Evolutionary conservation across 2,113 vertebrate genomes (phyloP).

Genomic region (Euleptes europaea): DNA sequence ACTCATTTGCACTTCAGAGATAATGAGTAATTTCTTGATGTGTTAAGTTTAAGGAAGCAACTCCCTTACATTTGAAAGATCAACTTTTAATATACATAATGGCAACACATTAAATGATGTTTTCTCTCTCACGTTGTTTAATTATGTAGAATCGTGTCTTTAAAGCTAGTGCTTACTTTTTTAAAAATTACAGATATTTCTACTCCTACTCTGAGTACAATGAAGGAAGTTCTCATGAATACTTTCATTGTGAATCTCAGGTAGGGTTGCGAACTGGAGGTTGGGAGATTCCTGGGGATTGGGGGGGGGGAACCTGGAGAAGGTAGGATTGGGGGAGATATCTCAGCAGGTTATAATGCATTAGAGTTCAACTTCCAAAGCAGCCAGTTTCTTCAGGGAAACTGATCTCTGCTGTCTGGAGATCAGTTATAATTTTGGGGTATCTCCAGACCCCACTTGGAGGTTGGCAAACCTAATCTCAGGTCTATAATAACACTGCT

Average conservation of each 20-base stretch:
- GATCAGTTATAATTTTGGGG: no score
- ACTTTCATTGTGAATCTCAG: background rate
- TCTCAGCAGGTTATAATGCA: no score
- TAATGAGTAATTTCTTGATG: conserved; percentile 6
- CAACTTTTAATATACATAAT: background rate
- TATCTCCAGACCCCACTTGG: no score
- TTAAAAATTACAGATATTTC: conserved; percentile 32
- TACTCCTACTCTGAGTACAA: background rate
- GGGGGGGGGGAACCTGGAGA: no score
- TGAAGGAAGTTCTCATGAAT: background rate
- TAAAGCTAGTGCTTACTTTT: conserved; percentile 16
- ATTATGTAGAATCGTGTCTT: conserved; percentile 21
- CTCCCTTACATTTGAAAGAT: background rate
- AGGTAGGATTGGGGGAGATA: no score
- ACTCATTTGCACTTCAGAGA: background rate
- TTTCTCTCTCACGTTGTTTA: background rate
- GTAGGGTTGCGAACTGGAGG: no score
- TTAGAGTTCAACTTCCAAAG: no score
- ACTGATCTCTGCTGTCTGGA: no score
- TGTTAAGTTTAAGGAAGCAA: background rate
- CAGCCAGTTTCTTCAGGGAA: no score
- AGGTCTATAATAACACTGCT: background rate
- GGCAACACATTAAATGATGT: background rate
- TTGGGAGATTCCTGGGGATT: no score
- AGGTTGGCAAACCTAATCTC: background rate